Conservation (phyloP, 2,888 invertebrate species). For the Synergus japonicus region DNA sequence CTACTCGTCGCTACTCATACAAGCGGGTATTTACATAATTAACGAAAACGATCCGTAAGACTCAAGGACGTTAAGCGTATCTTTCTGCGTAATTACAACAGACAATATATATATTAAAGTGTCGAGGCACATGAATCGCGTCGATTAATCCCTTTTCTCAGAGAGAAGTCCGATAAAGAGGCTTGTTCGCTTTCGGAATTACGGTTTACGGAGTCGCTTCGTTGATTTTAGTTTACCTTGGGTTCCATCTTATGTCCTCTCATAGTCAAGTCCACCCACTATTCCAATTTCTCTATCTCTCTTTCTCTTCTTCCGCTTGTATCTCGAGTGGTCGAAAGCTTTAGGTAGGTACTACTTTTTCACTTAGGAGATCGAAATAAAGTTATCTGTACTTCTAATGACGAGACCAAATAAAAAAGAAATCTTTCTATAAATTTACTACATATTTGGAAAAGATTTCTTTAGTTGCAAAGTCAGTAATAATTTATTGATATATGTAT, state of each 20-base stretch:
- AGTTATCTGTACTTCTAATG: too few relatives aligned
- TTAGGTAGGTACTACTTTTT: too few relatives aligned
- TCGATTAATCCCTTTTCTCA: conserved; percentile 46
- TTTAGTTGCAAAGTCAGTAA: too few relatives aligned
- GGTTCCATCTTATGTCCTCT: conserved; percentile 31
- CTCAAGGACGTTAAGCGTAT: background rate
- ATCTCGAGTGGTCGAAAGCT: too few relatives aligned
- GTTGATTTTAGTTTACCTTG: conserved; percentile 44
- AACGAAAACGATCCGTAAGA: background rate
- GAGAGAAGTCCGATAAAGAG: conserved; percentile 47
- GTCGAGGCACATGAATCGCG: conserved; percentile 44
- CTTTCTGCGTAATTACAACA: background rate
- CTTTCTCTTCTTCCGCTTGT: background rate
- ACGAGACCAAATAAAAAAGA: too few relatives aligned
- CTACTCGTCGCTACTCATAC: background rate
- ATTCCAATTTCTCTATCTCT: background rate
- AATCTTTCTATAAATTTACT: too few relatives aligned
- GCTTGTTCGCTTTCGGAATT: conserved; percentile 43
- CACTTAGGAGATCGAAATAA: too few relatives aligned
- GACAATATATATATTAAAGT: background rate
- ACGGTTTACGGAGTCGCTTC: conserved; percentile 43
- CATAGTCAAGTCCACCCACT: background rate
- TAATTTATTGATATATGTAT: too few relatives aligned
- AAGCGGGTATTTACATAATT: background rate
- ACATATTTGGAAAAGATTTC: too few relatives aligned